A percentile compares a stretch with the other conserved stretches of the same genome.
These are phyloP conservation scores for Phalacrocorax carbo DNA, from an alignment of 2,113 vertebrate species.

Conservation along the genomic window DNA sequence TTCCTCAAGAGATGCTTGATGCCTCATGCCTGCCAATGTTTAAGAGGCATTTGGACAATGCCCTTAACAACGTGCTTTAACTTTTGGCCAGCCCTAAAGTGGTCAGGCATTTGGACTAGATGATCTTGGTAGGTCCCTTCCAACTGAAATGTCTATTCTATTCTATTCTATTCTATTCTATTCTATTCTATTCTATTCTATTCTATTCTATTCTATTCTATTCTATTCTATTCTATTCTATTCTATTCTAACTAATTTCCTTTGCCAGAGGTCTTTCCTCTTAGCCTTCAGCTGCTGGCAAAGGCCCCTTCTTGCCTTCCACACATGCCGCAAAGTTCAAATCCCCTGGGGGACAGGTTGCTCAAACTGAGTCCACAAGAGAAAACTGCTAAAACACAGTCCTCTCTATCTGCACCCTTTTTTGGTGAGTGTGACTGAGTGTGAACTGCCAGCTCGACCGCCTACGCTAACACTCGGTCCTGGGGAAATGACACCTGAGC, in stretches of 20 bases:
- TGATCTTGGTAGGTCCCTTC: not conserved
- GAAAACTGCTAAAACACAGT: not conserved
- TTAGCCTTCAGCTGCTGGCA: not conserved
- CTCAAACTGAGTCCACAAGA: not conserved
- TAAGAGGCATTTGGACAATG: not conserved
- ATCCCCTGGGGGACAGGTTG: not conserved
- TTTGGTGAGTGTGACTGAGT: not conserved
- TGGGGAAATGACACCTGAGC: slow-evolving; percentile 28
- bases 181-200: not conserved
- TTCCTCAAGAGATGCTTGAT: not conserved
- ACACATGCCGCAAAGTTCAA: not conserved
- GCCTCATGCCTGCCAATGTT: not conserved
- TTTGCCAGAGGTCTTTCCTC: not conserved
- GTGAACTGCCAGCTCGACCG: not conserved
- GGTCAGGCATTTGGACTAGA: not conserved
- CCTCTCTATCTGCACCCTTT: not conserved
- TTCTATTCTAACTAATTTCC: not conserved
- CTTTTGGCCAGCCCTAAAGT: not conserved
- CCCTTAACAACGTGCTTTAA: not conserved
- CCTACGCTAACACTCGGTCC: not conserved
- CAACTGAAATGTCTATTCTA: not conserved
- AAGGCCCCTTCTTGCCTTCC: not conserved
- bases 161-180: not conserved
- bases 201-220: not conserved
- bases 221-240: not conserved